These are phyloP conservation scores for Schlechtendalia chinensis DNA, from an alignment of 1,140 invertebrate genomes.

Conservation along the genomic window DNA sequence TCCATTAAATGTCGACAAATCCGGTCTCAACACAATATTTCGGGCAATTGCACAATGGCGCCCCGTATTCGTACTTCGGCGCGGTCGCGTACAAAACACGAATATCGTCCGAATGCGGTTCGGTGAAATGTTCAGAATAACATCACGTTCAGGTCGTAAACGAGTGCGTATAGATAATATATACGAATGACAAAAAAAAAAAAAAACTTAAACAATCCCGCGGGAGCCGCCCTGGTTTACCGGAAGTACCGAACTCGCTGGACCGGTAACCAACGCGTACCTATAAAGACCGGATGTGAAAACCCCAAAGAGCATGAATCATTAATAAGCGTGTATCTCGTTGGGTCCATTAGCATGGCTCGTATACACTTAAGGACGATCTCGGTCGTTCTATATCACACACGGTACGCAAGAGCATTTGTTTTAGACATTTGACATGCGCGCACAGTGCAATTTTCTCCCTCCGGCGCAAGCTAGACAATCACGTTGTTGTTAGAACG, in stretches of 20 bases:
- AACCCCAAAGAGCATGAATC: neutral
- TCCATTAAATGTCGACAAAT: too few relatives aligned
- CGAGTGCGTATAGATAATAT: too few relatives aligned
- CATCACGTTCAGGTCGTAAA: too few relatives aligned
- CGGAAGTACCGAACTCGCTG: neutral
- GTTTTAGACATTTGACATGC: too few relatives aligned
- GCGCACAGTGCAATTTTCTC: neutral
- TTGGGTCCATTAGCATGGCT: neutral
- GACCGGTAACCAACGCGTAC: neutral
- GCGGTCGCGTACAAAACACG: too few relatives aligned
- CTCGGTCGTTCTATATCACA: neutral
- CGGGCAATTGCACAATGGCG: too few relatives aligned
- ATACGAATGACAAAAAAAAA: neutral
- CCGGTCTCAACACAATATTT: too few relatives aligned
- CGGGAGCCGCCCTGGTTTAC: neutral
- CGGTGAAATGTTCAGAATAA: too few relatives aligned
- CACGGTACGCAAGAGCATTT: too few relatives aligned
- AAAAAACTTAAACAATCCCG: neutral
- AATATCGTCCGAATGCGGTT: too few relatives aligned
- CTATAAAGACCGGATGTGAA: neutral
- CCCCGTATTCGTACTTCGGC: too few relatives aligned
- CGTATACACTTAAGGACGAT: neutral
- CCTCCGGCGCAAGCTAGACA: too few relatives aligned
- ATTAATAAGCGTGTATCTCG: neutral
- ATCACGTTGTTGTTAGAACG: neutral